Evolutionary conservation across 2,888 invertebrate species (phyloP).

Genomic region (Tiliacea citrago): DNA sequence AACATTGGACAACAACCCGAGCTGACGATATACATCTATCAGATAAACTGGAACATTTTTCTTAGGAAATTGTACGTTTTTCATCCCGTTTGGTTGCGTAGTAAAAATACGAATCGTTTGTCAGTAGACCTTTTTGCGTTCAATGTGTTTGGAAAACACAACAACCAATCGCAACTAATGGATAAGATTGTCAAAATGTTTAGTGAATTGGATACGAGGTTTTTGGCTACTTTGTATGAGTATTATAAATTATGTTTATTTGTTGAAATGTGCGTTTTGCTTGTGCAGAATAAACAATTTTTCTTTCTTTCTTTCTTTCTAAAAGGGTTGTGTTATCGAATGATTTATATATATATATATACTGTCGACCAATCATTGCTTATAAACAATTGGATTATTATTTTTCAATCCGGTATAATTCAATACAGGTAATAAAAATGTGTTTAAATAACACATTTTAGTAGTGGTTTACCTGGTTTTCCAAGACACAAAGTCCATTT

Average conservation of each 20-base stretch:
- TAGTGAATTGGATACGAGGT: too few species aligned
- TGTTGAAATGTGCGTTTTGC: too few species aligned
- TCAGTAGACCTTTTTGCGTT: slow-evolving; percentile 16
- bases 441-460: not conserved
- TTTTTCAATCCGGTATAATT: not conserved
- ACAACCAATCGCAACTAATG: too few species aligned
- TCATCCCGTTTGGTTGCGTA: not conserved
- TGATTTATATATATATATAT: too few species aligned
- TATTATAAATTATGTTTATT: too few species aligned
- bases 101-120: slow-evolving; percentile 15
- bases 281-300: too few species aligned
- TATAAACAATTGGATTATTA: not conserved
- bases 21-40: slow-evolving; percentile 37
- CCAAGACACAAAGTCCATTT: not conserved
- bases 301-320: too few species aligned
- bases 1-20: slow-evolving; percentile 24
- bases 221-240: too few species aligned
- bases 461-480: not conserved
- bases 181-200: too few species aligned
- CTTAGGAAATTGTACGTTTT: slow-evolving; percentile 20
- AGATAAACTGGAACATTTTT: slow-evolving; percentile 45
- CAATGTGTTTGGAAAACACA: slow-evolving; percentile 1
- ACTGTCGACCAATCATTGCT: not conserved
- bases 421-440: not conserved
- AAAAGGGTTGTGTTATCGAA: slow-evolving; percentile 19